These are phyloP conservation scores for Oophaga pumilio DNA, from an alignment of 2,113 vertebrate species.

Conservation along the genomic window DNA sequence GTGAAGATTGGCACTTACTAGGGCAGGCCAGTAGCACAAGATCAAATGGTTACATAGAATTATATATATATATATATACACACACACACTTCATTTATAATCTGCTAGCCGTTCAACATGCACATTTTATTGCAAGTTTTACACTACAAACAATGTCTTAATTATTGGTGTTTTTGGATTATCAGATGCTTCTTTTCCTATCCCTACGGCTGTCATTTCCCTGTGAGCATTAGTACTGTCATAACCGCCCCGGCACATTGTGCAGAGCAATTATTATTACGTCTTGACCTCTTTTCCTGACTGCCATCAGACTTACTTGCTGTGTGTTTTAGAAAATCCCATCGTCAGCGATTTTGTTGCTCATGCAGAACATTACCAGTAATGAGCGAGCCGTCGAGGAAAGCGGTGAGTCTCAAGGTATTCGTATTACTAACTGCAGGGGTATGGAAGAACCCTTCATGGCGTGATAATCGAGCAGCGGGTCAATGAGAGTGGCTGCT, in stretches of 20 bases:
- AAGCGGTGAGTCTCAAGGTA: not conserved
- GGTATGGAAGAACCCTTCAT: not conserved
- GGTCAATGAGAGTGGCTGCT: no score
- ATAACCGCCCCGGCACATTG: not conserved
- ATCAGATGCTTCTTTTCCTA: not conserved
- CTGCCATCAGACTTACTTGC: not conserved
- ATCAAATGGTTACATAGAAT: no score
- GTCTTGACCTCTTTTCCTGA: not conserved
- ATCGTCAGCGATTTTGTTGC: not conserved
- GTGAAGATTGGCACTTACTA: not conserved
- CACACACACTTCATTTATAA: no score
- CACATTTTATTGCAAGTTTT: no score
- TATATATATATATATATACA: no score
- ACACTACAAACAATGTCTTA: no score
- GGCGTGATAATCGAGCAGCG: no score
- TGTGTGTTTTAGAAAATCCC: not conserved
- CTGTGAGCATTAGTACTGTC: not conserved
- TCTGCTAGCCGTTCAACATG: no score
- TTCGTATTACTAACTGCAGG: not conserved
- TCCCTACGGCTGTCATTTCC: not conserved
- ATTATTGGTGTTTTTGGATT: no score
- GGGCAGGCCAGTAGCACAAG: not conserved
- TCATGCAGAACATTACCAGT: not conserved
- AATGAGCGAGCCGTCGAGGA: not conserved
- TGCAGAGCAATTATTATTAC: not conserved